Evolutionary conservation across 2,797 vertebrate genomes (phyloP).

Genomic region (Pteropus rufus): DNA sequence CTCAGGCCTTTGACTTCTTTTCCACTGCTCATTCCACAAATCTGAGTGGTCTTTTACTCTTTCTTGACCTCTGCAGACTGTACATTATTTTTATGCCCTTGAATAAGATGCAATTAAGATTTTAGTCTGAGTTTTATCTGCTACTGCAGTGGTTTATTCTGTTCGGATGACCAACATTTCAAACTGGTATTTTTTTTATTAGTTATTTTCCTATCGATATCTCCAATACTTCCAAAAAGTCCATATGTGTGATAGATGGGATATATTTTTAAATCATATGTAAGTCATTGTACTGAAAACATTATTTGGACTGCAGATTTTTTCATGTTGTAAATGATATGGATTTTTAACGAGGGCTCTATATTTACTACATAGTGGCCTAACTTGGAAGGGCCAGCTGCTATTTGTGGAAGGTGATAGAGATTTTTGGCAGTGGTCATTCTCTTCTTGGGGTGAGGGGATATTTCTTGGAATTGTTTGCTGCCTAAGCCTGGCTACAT

Average conservation of each 20-base stretch:
- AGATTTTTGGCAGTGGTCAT: not conserved
- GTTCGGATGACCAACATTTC: not conserved
- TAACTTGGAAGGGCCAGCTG: not conserved
- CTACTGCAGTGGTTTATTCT: not conserved
- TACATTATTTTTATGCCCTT: not conserved
- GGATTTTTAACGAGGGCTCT: not conserved
- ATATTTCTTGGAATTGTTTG: not conserved
- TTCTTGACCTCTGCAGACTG: not conserved
- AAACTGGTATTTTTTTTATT: conserved; percentile 4
- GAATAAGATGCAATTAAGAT: not conserved
- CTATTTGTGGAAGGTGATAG: not conserved
- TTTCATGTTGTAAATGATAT: not conserved
- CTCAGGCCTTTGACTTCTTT: not conserved
- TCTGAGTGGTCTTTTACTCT: not conserved
- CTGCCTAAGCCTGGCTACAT: not conserved
- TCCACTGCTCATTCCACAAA: not conserved
- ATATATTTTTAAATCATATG: not conserved
- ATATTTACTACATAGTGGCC: too few species aligned
- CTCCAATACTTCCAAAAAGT: not conserved
- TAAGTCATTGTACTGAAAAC: conserved; percentile 10
- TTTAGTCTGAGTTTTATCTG: not conserved
- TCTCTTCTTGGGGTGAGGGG: not conserved
- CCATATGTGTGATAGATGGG: not conserved
- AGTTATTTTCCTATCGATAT: conserved; percentile 37
- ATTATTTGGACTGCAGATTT: not conserved